phyloP scores from a whole-genome alignment of 2,113 vertebrate genomes.

The Alosa alosa region DNA sequence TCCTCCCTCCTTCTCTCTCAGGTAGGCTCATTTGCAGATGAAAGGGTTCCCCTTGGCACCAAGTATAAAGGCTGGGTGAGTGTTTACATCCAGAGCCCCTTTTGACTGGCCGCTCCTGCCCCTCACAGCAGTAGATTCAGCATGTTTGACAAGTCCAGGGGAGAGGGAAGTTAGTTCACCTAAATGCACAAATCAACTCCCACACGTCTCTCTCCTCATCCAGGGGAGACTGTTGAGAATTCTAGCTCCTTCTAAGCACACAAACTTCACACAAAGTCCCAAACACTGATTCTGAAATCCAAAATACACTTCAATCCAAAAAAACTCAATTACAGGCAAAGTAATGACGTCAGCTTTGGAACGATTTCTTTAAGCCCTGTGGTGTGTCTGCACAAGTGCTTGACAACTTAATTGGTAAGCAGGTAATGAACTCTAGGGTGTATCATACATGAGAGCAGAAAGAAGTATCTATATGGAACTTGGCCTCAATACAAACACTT shows the following conservation, averaged over 20 bases:
- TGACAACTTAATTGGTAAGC: not conserved
- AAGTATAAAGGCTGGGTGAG: not conserved
- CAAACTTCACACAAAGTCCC: not conserved
- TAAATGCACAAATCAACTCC: not conserved
- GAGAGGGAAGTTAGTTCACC: not conserved
- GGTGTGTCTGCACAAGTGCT: not conserved
- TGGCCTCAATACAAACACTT: too few species aligned
- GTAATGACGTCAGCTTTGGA: not conserved
- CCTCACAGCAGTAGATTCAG: not conserved
- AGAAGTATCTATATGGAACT: too few species aligned
- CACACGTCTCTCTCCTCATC: not conserved
- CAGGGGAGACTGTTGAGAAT: not conserved
- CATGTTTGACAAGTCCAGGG: not conserved
- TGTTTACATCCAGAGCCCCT: not conserved
- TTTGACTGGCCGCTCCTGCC: not conserved
- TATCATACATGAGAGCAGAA: not conserved
- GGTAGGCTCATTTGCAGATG: not conserved
- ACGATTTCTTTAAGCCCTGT: not conserved
- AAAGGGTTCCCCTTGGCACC: not conserved
- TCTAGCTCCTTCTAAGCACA: not conserved
- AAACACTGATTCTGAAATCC: not conserved
- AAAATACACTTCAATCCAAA: not conserved
- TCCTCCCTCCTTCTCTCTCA: not conserved
- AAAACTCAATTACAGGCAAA: constrained; percentile 2
- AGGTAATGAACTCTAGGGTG: not conserved